Evolutionary conservation across 2,888 invertebrate genomes (phyloP), one percentile per base, ranked within the genome.

Genomic region (Metalampra italica): DNA sequence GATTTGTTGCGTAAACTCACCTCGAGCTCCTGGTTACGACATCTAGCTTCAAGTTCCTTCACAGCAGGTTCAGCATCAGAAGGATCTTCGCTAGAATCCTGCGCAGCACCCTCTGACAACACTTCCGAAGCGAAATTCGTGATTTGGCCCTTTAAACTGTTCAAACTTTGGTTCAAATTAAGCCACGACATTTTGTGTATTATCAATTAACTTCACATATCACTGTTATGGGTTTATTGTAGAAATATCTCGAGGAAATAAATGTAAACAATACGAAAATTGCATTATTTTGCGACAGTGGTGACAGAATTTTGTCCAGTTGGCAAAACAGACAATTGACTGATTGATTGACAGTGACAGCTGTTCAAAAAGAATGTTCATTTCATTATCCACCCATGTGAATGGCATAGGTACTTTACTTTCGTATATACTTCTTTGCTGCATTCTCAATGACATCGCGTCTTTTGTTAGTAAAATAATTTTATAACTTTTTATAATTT

Each of bases 101-200:
- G 93, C 52, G 87, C 91, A 66, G 91, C 90, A 56, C 90, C 91
- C 66, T 97, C 97, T 57, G 95, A 93, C 73, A 97, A 91, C 64
- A 97, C 96, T 84, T 96, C 97, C 77, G 95, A 95, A 51, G 97
- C 97, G 69, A 97, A 94, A 87, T 92, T 97, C 34, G 94, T 92
- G 68, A 97, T 92, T 90, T 97, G 97, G 60, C 96, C 97, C 80
- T 96, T 97, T 59, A 97, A 85, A 82, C 91, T 92, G 73, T 81
- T 92, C 60, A 92, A 85, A 84, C 92, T 92, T 66, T 92, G 90
- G 77, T 94, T 94, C 51, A 91, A 69, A 76, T 92, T 92, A 52
- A 93, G 86, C 94, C 94, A 94, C 78, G 93, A 91, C 93, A 93
- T 93, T 66, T 75, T 85, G 36, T 49, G 52, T 47, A 34, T 12